Conservation (phyloP, 2,113 vertebrate species). For the Leptodactylus fuscus region DNA sequence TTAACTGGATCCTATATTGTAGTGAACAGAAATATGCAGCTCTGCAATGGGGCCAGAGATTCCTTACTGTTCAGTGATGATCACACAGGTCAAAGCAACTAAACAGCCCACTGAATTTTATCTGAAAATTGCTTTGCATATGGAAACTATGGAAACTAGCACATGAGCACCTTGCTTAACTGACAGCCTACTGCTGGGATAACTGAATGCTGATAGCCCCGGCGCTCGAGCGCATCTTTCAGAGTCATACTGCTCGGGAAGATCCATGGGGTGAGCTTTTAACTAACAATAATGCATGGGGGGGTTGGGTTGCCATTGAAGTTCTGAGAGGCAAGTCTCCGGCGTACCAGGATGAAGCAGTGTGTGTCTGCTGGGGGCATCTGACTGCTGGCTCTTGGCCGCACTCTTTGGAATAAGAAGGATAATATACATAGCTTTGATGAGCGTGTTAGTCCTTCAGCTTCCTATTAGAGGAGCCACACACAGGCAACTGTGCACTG, state of each 20-base stretch:
- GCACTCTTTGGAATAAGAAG: background rate
- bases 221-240: background rate
- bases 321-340: background rate
- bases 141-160: constrained; percentile 15
- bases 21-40: background rate
- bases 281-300: background rate
- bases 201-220: background rate
- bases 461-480: background rate
- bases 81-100: background rate
- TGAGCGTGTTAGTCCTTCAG: background rate
- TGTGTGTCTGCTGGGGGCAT: background rate
- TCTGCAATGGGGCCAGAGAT: background rate
- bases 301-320: background rate
- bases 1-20: background rate
- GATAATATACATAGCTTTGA: background rate
- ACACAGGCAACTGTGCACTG: too few species aligned
- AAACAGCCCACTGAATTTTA: constrained; percentile 2
- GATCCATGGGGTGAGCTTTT: constrained; percentile 1
- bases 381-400: background rate
- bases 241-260: background rate
- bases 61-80: background rate
- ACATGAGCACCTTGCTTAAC: background rate
- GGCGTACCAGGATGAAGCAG: background rate
- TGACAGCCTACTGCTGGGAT: constrained; percentile 12
- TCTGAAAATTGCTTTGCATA: constrained; percentile 30